Conservation (phyloP, 1,140 invertebrate species). For the Hestina assimilis region DNA sequence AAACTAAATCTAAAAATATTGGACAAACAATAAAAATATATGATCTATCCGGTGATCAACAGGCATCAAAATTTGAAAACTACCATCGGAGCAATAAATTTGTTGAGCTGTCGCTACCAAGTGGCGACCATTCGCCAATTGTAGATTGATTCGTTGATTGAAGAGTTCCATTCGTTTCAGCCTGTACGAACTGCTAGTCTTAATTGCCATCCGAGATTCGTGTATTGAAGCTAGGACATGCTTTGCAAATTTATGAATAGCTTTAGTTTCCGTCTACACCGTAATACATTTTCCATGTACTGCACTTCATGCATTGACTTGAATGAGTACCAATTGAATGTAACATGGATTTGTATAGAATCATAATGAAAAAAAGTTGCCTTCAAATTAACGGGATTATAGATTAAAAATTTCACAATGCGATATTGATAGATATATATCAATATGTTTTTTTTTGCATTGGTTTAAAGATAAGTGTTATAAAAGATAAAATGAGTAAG, state of each 20-base stretch:
- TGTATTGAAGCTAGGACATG: constrained; percentile 18
- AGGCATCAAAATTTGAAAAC: constrained; percentile 72
- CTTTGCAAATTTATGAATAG: constrained; percentile 17
- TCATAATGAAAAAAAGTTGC: too few relatives aligned
- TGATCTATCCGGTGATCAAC: constrained; percentile 47
- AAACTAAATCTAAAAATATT: too few relatives aligned
- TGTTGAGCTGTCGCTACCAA: constrained; percentile 71
- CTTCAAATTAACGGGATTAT: too few relatives aligned
- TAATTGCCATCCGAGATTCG: constrained; percentile 67
- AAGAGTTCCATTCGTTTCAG: constrained; percentile 72
- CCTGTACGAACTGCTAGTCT: constrained; percentile 57
- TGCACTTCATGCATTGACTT: not conserved
- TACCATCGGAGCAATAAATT: constrained; percentile 68
- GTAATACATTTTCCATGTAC: constrained; percentile 3
- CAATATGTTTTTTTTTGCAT: too few relatives aligned
- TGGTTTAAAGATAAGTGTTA: too few relatives aligned
- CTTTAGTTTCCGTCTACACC: constrained; percentile 2
- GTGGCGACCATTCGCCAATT: constrained; percentile 68
- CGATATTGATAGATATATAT: too few relatives aligned
- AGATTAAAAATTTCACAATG: too few relatives aligned
- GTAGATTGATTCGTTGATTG: constrained; percentile 77
- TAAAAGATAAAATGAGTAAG: too few relatives aligned
- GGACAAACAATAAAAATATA: constrained; percentile 8
- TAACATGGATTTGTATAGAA: not conserved
- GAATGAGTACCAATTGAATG: not conserved